Base-by-base conservation (phyloP, 2,888 invertebrate species). In the Ellobium chinense region DNA sequence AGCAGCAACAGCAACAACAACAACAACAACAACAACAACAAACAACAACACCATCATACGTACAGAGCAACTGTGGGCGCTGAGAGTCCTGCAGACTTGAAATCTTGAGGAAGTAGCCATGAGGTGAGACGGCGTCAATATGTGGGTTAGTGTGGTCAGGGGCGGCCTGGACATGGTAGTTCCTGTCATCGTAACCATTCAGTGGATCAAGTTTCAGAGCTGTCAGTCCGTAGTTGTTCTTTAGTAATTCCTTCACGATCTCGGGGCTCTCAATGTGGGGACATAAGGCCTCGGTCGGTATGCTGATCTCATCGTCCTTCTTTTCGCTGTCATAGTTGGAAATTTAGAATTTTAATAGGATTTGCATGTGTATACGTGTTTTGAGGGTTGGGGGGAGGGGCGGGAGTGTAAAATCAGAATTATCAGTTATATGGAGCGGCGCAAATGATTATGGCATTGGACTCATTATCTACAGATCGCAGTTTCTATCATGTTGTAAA, bases 61-160 rank as follows among this genome's bases (percentile, higher is more conserved):
- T n/a, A 31, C 70, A 46, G 46, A 65, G 46, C 24, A 88, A 89
- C 5, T 86, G 81, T 37, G 79, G 84, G 24, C 96, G 95, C 88
- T 95, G 94, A 0, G 97, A 96, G 92, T 97, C 97, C 91, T 96
- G 93, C 0, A 96, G 95, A 93, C 98, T 98, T 87, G 96, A 94
- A 69, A 98, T 95, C 94, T 98, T 98, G 80, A 98, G 93, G 34
- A 97, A 95, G 90, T 92, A 94, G 2, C 93, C 93, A 76, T 88
- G 80, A 0, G 85, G 76, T n/a, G 87, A 88, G 0, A 90, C 65
- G 18, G 84, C 65, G 14, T 74, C 66, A 3, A 90, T 78, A 79
- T 90, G 60, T 9, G 88, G 85, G 76, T 91, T 92, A n/a, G 66
- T 63, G 36, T 84, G 83, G 5, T 63, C 75, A n/a, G 94, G 94